A percentile compares a stretch with the other conserved stretches of the same genome.
phyloP scores from a whole-genome alignment of 92 coral and sea anemone species.

The Plumapathes pennacea region DNA sequence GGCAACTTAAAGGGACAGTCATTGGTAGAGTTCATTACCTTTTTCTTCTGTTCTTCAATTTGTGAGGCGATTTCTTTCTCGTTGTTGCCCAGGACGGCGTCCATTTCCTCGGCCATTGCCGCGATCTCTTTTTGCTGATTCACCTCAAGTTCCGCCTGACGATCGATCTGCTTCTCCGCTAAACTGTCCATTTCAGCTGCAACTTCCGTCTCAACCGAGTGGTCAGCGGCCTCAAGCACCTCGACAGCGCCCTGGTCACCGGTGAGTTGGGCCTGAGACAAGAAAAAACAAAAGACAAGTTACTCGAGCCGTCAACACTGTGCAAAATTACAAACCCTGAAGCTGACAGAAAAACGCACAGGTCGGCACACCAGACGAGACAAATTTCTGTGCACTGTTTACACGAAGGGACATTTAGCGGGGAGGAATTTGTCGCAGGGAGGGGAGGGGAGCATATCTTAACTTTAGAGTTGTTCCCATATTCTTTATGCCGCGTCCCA shows the following conservation, averaged over 20 bases:
- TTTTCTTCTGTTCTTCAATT: slow-evolving; percentile 84
- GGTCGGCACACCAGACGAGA: no score
- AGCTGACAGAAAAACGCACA: no score
- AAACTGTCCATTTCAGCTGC: slow-evolving; percentile 53
- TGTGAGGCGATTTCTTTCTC: slow-evolving; percentile 63
- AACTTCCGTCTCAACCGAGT: slow-evolving; percentile 43
- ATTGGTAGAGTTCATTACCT: slow-evolving; percentile 43
- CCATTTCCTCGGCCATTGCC: slow-evolving; percentile 55
- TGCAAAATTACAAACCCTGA: no score
- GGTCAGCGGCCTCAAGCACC: slow-evolving; percentile 78
- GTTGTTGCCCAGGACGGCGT: slow-evolving; percentile 36
- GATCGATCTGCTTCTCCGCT: slow-evolving; percentile 71
- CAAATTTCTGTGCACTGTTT: no score
- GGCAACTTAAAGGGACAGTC: not conserved
- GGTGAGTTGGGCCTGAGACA: slow-evolving; percentile 69
- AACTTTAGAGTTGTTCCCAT: no score
- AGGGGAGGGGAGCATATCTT: no score
- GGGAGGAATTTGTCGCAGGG: no score
- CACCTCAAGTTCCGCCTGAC: slow-evolving; percentile 75
- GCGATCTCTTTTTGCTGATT: slow-evolving; percentile 65
- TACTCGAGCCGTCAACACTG: not conserved
- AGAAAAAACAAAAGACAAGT: not conserved
- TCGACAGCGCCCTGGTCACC: slow-evolving; percentile 82
- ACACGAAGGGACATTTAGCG: no score
- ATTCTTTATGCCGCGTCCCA: no score